These are phyloP conservation scores for Euleptes europaea DNA, from an alignment of 2,113 vertebrate genomes.

Conservation along the genomic window DNA sequence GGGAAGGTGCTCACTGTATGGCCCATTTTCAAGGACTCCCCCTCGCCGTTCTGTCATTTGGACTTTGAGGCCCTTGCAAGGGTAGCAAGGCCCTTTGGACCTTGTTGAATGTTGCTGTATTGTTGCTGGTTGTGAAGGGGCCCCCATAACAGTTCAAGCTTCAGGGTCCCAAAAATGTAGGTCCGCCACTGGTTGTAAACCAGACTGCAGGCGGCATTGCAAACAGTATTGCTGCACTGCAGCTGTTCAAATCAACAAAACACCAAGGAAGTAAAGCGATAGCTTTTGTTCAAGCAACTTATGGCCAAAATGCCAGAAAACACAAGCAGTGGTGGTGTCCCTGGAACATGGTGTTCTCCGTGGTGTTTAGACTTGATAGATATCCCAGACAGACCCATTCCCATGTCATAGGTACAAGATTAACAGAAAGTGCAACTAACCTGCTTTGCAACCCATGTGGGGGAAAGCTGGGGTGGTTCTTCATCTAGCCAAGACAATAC, in stretches of 20 bases:
- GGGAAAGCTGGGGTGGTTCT: not conserved
- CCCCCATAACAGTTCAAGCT: too few species aligned
- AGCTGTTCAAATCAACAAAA: not conserved
- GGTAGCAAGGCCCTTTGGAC: too few species aligned
- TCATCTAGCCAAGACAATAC: not conserved
- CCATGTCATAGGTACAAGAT: not conserved
- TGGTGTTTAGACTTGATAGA: not conserved
- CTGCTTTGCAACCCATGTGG: not conserved
- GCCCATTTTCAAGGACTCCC: too few species aligned
- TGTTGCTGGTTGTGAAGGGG: too few species aligned
- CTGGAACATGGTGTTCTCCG: not conserved
- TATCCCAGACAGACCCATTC: not conserved
- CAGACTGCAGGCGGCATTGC: not conserved
- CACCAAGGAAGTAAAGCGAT: not conserved
- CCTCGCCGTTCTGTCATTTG: too few species aligned
- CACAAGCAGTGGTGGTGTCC: not conserved
- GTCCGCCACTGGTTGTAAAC: too few species aligned
- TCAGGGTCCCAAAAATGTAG: too few species aligned
- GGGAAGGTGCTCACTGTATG: too few species aligned
- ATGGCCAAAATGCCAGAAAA: not conserved
- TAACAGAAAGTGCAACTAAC: not conserved
- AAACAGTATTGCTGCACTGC: not conserved
- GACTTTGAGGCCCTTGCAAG: too few species aligned
- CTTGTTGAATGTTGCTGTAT: too few species aligned
- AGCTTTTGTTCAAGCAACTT: not conserved